Evolutionary conservation across 53 echinoderm and acorn worm genomes (phyloP).

Genomic region (Holothuria scabra): DNA sequence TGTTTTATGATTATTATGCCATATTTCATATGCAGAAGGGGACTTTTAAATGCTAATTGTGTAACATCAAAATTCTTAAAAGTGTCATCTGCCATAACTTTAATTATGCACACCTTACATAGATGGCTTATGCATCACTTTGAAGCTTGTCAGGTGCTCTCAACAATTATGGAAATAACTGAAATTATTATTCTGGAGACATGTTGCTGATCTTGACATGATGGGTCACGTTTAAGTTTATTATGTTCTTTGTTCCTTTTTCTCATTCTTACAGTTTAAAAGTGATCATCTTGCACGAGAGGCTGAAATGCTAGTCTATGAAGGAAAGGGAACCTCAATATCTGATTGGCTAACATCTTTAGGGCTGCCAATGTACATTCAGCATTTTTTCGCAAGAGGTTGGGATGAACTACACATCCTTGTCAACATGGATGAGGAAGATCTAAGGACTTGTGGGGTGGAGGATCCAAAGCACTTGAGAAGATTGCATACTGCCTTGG

Average conservation of each 20-base stretch:
- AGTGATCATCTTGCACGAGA: constrained; percentile 85
- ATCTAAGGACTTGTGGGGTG: constrained; percentile 84
- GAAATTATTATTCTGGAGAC: no score
- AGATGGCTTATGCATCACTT: no score
- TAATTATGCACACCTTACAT: no score
- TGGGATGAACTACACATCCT: constrained; percentile 95
- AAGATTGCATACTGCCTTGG: constrained; percentile 80
- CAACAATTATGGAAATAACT: no score
- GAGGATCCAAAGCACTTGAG: constrained; percentile 75
- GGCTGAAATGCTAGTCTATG: constrained; percentile 72
- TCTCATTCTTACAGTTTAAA: constrained; percentile 62
- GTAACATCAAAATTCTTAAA: no score
- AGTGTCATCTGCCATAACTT: no score
- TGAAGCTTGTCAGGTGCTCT: no score
- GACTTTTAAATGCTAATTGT: no score
- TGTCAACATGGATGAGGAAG: constrained; percentile 93
- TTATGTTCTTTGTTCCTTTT: not conserved
- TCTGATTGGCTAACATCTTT: constrained; percentile 91
- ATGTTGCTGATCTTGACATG: no score
- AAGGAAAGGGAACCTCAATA: constrained; percentile 72
- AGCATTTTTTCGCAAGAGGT: constrained; percentile 77
- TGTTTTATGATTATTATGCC: no score
- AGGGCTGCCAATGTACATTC: constrained; percentile 97
- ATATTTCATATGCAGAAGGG: no score
- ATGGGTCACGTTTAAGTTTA: no score